Percentiles rank a stretch among this genome's conserved stretches.
These are phyloP conservation scores for Callithrix jacchus DNA, from an alignment of 2,113 vertebrate genomes.

Conservation along the genomic window DNA sequence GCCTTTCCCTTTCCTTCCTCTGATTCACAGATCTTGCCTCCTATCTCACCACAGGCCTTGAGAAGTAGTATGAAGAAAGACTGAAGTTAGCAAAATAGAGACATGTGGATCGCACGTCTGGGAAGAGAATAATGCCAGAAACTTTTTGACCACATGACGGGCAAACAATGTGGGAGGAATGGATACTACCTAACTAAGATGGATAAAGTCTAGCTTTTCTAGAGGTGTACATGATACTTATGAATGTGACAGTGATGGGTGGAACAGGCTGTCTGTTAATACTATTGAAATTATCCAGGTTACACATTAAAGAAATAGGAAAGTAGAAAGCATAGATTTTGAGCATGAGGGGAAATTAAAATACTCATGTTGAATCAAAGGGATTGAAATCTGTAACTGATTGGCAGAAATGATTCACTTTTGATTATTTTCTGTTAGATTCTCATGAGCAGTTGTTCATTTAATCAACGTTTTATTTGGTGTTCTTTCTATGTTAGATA, in stretches of 20 bases:
- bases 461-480: slow-evolving; percentile 15
- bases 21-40: background rate
- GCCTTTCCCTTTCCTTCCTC: background rate
- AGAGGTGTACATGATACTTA: background rate
- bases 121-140: background rate
- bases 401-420: slow-evolving; percentile 5
- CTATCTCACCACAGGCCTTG: background rate
- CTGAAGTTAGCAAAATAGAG: background rate
- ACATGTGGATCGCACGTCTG: background rate
- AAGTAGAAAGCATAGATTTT: background rate
- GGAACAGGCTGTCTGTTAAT: background rate
- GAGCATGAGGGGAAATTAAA: background rate
- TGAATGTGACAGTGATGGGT: background rate
- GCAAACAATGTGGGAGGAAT: background rate
- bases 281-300: background rate
- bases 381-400: background rate
- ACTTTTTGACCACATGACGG: background rate
- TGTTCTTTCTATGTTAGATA: background rate
- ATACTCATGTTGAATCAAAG: background rate
- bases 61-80: background rate
- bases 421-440: background rate
- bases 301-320: background rate
- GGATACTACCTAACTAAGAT: background rate
- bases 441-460: background rate
- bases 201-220: background rate